These are phyloP conservation scores for Caerostris extrusa DNA, from an alignment of 1,140 invertebrate species.

Conservation along the genomic window DNA sequence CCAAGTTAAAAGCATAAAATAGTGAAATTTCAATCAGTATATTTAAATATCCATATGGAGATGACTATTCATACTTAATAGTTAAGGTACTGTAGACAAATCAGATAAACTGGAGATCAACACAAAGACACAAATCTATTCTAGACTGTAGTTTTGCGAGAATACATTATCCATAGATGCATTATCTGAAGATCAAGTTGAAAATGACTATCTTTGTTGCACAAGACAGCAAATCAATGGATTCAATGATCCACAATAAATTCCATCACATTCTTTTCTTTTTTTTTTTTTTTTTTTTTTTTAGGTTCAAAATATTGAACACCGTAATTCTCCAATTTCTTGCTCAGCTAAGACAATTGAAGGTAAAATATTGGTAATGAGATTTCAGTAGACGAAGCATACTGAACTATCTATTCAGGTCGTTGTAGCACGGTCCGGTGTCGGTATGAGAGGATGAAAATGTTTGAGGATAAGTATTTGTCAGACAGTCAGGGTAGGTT, in stretches of 20 bases:
- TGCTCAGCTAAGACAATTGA: too few species aligned
- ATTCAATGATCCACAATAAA: too few species aligned
- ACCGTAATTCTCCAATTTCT: too few species aligned
- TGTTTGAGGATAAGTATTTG: neutral
- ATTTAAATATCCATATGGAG: neutral
- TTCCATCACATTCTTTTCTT: too few species aligned
- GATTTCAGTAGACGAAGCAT: neutral
- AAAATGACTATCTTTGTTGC: too few species aligned
- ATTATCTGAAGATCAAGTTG: too few species aligned
- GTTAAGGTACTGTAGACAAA: neutral
- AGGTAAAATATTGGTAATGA: neutral
- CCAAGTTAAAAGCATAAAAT: neutral
- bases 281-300: too few species aligned
- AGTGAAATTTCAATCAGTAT: neutral
- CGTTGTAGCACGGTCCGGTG: neutral
- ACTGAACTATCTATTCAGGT: slow-evolving; percentile 18
- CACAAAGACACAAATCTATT: too few species aligned
- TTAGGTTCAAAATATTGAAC: too few species aligned
- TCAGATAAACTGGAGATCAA: neutral
- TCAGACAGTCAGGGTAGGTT: neutral
- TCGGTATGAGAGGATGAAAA: neutral
- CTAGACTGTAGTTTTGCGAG: too few species aligned
- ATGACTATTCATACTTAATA: neutral
- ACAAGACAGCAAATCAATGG: too few species aligned
- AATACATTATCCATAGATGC: too few species aligned